phyloP scores from a whole-genome alignment of 2,888 invertebrate species.

The Xanthorhoe spadicearia region DNA sequence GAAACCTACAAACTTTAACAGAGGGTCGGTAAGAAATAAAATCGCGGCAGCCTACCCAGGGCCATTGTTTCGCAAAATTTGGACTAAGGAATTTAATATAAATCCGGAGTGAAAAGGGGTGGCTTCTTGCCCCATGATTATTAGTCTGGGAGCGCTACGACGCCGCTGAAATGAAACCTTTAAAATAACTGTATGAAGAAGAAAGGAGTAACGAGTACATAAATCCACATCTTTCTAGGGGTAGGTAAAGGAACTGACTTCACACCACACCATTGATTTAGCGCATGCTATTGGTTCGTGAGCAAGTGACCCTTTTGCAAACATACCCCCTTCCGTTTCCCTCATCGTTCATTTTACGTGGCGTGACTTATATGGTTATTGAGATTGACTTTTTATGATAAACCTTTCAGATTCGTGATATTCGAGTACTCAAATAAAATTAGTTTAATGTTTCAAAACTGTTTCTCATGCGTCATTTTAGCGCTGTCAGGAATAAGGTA shows the following conservation, averaged over 20 bases:
- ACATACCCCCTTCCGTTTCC: too few species aligned
- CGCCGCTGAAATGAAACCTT: conserved; percentile 36
- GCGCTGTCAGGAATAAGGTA: conserved; percentile 43
- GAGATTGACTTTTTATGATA: too few species aligned
- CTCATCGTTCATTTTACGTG: too few species aligned
- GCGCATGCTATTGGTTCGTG: too few species aligned
- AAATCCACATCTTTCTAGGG: too few species aligned
- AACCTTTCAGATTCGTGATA: too few species aligned
- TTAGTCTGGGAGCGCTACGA: conserved; percentile 64
- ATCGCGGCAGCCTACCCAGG: conserved; percentile 65
- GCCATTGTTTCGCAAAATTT: conserved; percentile 78
- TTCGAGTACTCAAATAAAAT: too few species aligned
- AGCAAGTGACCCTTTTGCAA: too few species aligned
- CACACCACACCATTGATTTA: too few species aligned
- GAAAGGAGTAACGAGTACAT: too few species aligned
- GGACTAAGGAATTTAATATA: conserved; percentile 81
- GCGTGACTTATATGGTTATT: too few species aligned
- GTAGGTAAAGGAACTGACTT: too few species aligned
- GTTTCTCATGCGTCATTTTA: conserved; percentile 52
- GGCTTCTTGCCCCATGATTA: conserved; percentile 70
- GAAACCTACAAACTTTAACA: conserved; percentile 27
- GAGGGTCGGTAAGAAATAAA: conserved; percentile 59
- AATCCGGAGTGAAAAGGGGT: conserved; percentile 79
- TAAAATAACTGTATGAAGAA: not conserved
- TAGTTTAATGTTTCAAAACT: conserved; percentile 1